A percentile compares a stretch with the other conserved stretches of the same genome.
These are phyloP conservation scores for Pitangus sulphuratus DNA, from an alignment of 2,797 vertebrate genomes.

Conservation along the genomic window DNA sequence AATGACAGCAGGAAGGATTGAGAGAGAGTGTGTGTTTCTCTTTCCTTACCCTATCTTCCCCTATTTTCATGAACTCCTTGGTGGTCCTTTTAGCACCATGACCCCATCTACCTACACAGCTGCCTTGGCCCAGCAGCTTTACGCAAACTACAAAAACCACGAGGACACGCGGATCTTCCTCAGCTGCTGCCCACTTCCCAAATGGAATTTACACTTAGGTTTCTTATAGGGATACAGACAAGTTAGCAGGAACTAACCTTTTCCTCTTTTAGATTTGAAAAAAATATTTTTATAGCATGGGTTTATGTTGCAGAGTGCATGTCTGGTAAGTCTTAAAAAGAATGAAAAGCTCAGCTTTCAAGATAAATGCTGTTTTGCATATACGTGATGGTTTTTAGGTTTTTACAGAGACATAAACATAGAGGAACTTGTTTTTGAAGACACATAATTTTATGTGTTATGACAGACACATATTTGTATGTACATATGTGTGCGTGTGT, in stretches of 20 bases:
- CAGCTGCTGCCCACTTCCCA: conserved; percentile 60
- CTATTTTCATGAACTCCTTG: background rate
- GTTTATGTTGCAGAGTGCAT: background rate
- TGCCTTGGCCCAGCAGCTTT: background rate
- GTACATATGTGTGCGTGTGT: background rate
- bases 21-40: fast-evolving
- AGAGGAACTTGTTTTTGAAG: background rate
- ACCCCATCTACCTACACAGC: background rate
- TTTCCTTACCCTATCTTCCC: background rate
- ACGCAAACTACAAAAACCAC: background rate
- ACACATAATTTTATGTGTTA: background rate
- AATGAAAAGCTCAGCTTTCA: background rate
- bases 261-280: conserved; percentile 54
- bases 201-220: conserved; percentile 52
- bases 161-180: background rate
- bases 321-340: background rate
- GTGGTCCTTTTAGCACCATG: background rate
- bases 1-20: background rate
- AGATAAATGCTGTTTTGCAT: background rate
- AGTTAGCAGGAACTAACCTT: conserved; percentile 53
- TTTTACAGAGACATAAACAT: background rate
- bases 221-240: conserved; percentile 30
- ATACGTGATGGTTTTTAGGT: fast-evolving
- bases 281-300: background rate
- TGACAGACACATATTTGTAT: background rate